phyloP scores from a whole-genome alignment of 2,797 vertebrate species.

The Huso huso region DNA sequence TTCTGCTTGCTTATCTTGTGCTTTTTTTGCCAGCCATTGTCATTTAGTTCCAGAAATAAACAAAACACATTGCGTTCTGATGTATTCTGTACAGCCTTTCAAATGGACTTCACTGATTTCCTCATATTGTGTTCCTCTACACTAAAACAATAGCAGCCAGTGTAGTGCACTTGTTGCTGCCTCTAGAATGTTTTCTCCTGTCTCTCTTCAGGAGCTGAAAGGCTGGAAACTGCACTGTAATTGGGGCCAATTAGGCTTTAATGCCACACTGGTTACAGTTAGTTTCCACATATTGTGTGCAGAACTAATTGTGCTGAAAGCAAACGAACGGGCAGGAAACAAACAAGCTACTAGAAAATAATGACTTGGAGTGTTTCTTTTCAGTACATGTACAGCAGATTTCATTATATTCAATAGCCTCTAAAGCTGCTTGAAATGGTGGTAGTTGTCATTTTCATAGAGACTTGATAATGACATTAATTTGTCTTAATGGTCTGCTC shows the following conservation, averaged over 20 bases:
- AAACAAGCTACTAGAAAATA: constrained; percentile 99
- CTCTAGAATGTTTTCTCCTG: constrained; percentile 70
- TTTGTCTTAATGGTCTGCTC: constrained; percentile 99
- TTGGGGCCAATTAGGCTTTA: constrained; percentile 95
- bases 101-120: constrained; percentile 32
- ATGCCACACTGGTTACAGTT: constrained; percentile 81
- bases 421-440: constrained; percentile 96
- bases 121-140: constrained; percentile 49
- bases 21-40: not conserved
- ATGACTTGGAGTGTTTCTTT: constrained; percentile 99
- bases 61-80: constrained; percentile 13
- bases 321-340: constrained; percentile 99
- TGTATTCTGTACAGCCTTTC: constrained; percentile 33
- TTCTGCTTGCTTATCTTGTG: no score
- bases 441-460: constrained; percentile 99
- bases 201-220: constrained; percentile 86
- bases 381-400: constrained; percentile 97
- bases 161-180: constrained; percentile 58
- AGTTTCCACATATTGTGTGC: constrained; percentile 74
- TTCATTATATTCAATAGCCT: constrained; percentile 99
- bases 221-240: constrained; percentile 93
- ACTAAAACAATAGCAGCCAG: constrained; percentile 35
- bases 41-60: constrained; percentile 12
- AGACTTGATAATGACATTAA: constrained; percentile 99
- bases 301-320: constrained; percentile 99